phyloP scores from a whole-genome alignment of 2,888 invertebrate genomes.

The Synanthedon myopaeformis region DNA sequence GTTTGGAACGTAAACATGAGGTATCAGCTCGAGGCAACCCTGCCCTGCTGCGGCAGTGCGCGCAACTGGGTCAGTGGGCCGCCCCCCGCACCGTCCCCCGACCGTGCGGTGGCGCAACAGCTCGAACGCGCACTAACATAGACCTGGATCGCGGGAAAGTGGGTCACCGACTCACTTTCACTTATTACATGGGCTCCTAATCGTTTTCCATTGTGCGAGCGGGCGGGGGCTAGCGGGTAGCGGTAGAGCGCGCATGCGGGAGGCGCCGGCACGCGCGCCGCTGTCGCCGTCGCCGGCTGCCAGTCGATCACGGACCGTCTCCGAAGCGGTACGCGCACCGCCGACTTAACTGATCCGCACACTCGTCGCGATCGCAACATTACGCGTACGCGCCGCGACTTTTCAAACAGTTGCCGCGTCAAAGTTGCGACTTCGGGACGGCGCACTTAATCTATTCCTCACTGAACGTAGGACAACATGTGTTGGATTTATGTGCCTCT shows the following conservation, averaged over 20 bases:
- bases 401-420: conserved; percentile 29
- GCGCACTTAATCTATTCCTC: conserved; percentile 21
- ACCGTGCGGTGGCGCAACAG: conserved; percentile 65
- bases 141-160: conserved; percentile 94
- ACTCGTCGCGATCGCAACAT: conserved; percentile 52
- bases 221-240: conserved; percentile 64
- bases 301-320: conserved; percentile 65
- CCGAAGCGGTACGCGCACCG: conserved; percentile 47
- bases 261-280: conserved; percentile 66
- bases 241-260: conserved; percentile 66
- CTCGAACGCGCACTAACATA: conserved; percentile 81
- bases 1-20: conserved; percentile 58
- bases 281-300: conserved; percentile 62
- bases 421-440: conserved; percentile 14
- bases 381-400: conserved; percentile 40
- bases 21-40: conserved; percentile 63
- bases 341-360: conserved; percentile 14
- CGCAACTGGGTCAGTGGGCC: conserved; percentile 89
- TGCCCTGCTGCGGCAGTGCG: conserved; percentile 73
- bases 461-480: conserved; percentile 48
- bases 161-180: conserved; percentile 91
- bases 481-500: conserved; percentile 63
- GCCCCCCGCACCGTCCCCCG: conserved; percentile 69
- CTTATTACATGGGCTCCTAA: conserved; percentile 86
- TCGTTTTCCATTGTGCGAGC: conserved; percentile 78